A percentile compares a stretch with the other conserved stretches of the same genome.
Evolutionary conservation across 1,140 invertebrate species (phyloP).

Genomic region (Drosophila tropicalis): DNA sequence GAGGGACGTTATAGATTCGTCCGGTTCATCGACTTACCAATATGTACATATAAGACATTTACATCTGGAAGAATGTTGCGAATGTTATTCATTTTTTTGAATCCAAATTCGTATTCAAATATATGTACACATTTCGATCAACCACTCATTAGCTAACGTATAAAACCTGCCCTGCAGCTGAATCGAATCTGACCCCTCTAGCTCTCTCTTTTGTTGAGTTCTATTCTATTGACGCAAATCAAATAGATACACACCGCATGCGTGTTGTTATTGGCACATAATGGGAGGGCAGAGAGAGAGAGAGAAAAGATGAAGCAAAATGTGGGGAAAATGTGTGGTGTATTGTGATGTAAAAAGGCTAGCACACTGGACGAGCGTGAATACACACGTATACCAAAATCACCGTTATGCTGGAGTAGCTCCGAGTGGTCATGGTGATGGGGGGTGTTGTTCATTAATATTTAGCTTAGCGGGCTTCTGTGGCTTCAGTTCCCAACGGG

Average conservation of each 20-base stretch:
- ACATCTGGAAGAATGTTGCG: too few species aligned
- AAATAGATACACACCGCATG: constrained; percentile 21
- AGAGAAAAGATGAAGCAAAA: constrained; percentile 3
- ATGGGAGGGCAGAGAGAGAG: too few species aligned
- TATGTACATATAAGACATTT: too few species aligned
- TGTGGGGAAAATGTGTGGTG: neutral
- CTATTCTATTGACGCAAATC: constrained; percentile 22
- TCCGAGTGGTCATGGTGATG: constrained; percentile 4
- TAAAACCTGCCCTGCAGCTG: neutral
- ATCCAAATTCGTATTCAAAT: too few species aligned
- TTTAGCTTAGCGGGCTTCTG: constrained; percentile 51
- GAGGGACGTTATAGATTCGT: too few species aligned
- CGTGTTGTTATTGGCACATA: constrained; percentile 12
- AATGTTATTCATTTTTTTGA: too few species aligned
- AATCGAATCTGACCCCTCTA: constrained; percentile 1
- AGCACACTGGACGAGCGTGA: constrained; percentile 1
- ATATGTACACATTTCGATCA: too few species aligned
- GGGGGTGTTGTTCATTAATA: constrained; percentile 25
- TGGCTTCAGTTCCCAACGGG: constrained; percentile 55
- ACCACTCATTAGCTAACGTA: too few species aligned
- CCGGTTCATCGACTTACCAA: too few species aligned
- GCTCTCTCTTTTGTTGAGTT: constrained; percentile 11
- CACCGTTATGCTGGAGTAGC: neutral
- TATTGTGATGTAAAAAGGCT: neutral
- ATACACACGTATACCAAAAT: neutral